phyloP scores from a whole-genome alignment of 2,797 vertebrate genomes.

The Falco rusticolus region DNA sequence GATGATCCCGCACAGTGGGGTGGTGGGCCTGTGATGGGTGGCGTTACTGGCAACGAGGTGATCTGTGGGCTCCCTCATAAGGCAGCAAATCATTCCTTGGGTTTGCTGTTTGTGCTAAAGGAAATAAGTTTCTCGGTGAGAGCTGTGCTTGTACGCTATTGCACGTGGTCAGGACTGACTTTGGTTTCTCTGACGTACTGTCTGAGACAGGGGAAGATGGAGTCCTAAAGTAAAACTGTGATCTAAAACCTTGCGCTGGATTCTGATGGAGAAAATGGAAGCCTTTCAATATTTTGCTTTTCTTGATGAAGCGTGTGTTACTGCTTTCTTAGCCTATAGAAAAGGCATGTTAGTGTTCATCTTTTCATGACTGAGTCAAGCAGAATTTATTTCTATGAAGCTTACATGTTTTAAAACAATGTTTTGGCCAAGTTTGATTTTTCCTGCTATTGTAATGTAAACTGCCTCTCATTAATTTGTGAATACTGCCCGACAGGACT shows the following conservation, averaged over 20 bases:
- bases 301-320: not conserved
- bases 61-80: not conserved
- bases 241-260: not conserved
- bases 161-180: not conserved
- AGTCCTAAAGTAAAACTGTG: not conserved
- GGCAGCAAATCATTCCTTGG: not conserved
- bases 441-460: not conserved
- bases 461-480: not conserved
- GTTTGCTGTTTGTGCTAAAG: not conserved
- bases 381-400: not conserved
- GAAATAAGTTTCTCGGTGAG: not conserved
- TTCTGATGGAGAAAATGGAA: not conserved
- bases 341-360: not conserved
- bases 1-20: not conserved
- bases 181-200: not conserved
- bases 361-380: not conserved
- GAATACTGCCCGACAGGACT: not conserved
- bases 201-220: not conserved
- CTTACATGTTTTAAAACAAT: not conserved
- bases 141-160: not conserved
- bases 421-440: not conserved
- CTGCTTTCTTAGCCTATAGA: not conserved
- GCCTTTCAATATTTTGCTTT: not conserved
- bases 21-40: too few relatives aligned
- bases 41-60: not conserved